Evolutionary conservation across 2,113 vertebrate species (phyloP), one percentile per base, ranked within the genome.

Genomic region (Crocuta crocuta): DNA sequence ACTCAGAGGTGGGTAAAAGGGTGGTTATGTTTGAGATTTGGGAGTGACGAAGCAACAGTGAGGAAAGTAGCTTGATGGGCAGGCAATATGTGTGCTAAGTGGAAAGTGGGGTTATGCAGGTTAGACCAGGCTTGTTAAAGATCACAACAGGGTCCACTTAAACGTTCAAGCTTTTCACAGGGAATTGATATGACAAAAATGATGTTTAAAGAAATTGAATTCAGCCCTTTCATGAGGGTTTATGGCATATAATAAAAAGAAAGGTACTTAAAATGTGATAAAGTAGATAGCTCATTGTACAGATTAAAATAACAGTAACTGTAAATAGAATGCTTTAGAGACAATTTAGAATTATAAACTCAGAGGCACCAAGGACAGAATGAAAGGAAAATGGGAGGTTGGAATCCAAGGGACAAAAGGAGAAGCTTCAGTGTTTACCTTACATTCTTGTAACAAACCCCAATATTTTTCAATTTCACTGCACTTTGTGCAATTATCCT

Each of bases 401-500:
- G 65, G 7, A 90, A 61, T 55, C 33, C 45, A 66, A 91, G 28
- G 50, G 48, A 45, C 10, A 66, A 91, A 93, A 95, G 5, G 3
- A 70, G 53, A 88, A 90, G 23, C 58, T 94, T 89, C 71, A 58
- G 0, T 28, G 35, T 95, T 95, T 71, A 3, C 2, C 16, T 88
- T 53, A 17, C 4, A 3, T 48, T 84, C 13, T 89, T 73, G 26
- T n/a, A 91, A 58, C n/a, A 81, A 92, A 80, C 7, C 13, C 50
- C 12, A 31, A 9, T 19, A 10, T 21, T 89, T 84, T 76, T 90
- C 1, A 88, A 84, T 96, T 78, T 84, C 58, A 63, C 0, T 83
- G 73, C 2, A 39, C 39, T 87, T 89, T 58, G 63, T 97, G 98
- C 87, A 98, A 0, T 97, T 81, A 86, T 43, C 55, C 1, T 1